phyloP scores from a whole-genome alignment of 1,140 invertebrate genomes.

The Hesperophylax magnus region DNA sequence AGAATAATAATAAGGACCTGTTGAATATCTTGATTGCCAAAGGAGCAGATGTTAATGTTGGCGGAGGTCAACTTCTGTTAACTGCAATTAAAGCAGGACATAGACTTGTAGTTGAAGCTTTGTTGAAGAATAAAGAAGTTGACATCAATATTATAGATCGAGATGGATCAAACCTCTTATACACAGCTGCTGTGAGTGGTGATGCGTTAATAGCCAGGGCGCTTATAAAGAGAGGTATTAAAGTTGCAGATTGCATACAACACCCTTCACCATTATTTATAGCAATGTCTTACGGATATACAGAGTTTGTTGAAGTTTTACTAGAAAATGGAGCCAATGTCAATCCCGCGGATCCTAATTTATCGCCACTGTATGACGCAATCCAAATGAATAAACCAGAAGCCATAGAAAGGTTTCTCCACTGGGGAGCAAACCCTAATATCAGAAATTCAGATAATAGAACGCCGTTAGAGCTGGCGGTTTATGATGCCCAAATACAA shows the following conservation, averaged over 20 bases:
- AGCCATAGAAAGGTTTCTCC: background rate
- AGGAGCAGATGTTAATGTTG: no score
- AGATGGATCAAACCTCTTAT: background rate
- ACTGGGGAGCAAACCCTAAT: background rate
- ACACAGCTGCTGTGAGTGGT: background rate
- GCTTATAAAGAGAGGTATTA: background rate
- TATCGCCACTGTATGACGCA: background rate
- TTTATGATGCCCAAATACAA: background rate
- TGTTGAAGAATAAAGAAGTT: conserved; percentile 5
- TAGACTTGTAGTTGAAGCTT: background rate
- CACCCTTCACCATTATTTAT: background rate
- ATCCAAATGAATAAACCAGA: background rate
- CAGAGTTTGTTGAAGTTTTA: background rate
- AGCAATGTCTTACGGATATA: background rate
- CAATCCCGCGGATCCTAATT: background rate
- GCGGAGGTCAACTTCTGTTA: conserved; percentile 5
- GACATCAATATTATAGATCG: background rate
- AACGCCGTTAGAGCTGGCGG: conserved; percentile 3
- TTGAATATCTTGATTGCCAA: background rate
- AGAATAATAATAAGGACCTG: background rate
- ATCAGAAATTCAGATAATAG: background rate
- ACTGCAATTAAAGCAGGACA: background rate
- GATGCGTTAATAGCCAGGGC: background rate
- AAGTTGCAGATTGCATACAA: background rate
- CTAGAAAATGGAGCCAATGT: background rate